Base-by-base conservation (phyloP, 2,797 vertebrate species). In the Pteropus rufus region DNA sequence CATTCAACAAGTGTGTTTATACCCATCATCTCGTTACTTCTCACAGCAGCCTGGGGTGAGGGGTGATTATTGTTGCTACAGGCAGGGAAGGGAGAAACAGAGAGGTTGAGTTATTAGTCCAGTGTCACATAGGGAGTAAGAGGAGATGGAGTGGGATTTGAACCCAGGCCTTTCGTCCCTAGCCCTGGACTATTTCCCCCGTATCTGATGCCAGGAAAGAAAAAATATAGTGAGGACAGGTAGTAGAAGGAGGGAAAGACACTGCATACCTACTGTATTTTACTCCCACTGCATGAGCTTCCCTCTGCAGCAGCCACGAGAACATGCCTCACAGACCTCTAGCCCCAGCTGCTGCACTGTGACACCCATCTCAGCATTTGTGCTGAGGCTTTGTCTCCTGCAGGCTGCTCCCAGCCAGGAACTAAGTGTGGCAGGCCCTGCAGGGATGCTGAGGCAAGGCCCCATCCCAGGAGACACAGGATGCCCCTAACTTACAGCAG, bases 261-360 rank as follows among this genome's bases (percentile, higher is more conserved):
- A 3, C 49, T 10, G 18, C 12, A 9, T 2, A 2, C 26, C 16
- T 10, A 0, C 87, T 14, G 5, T 11, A 1, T 67, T 41, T 77
- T 18, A 56, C 5, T 67, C 44, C 36, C 7, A 3, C 16, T 0
- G 0, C 2, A 3, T 9, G 58, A 10, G 2, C 16, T 65, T 31
- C 2, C 15, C 4, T 6, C 10, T 1, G 56, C 0, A 9, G 31
- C 36, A 15, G 39, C 65, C 83, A 39, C 1, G 0, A 24, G 44
- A 56, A 39, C 7, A 58, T 2, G 31, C 80, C 73, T 11, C 23
- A 0, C 26, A 34, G 62, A 46, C 34, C n/a, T 52, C 23, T 4
- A 8, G n/a, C 60, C 44, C 44, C 31, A 4, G 62, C 23, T 29
- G 62, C 56, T 46, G 46, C 15, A 1, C 52, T 64, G 41, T 26